Evolutionary conservation across 2,888 invertebrate genomes (phyloP).

Genomic region (Frankliniella intonsa): DNA sequence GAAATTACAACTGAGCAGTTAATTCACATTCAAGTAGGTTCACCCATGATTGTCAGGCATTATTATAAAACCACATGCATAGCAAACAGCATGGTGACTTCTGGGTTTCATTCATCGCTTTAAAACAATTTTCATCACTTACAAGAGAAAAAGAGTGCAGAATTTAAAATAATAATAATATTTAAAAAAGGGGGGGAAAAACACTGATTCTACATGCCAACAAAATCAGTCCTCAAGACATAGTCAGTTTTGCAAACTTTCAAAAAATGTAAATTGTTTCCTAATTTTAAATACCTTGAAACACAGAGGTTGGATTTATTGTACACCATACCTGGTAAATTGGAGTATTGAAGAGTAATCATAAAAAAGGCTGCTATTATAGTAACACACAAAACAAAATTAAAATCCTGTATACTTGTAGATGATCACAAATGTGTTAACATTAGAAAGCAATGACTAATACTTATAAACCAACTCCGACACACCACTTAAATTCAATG

Average conservation of each 20-base stretch:
- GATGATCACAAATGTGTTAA: too few species aligned
- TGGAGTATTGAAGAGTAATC: background rate
- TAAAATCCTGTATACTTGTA: too few species aligned
- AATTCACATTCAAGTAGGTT: background rate
- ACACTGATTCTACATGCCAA: background rate
- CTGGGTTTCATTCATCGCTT: too few species aligned
- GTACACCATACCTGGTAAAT: background rate
- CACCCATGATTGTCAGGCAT: slow-evolving; percentile 13
- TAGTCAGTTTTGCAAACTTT: background rate
- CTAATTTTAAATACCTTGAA: background rate
- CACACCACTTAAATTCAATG: too few species aligned
- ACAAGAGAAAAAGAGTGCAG: too few species aligned
- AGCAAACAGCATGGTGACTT: too few species aligned
- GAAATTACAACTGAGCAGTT: background rate
- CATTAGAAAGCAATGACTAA: too few species aligned
- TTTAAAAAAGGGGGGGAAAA: background rate
- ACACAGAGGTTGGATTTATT: background rate
- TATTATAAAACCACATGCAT: background rate
- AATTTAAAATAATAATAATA: background rate
- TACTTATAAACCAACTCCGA: too few species aligned
- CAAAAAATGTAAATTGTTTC: background rate
- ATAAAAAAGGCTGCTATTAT: too few species aligned
- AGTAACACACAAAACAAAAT: too few species aligned
- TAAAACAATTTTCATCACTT: too few species aligned
- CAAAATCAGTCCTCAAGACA: background rate